Conservation (phyloP, 2,888 invertebrate species). For the Yponomeuta cagnagella region DNA sequence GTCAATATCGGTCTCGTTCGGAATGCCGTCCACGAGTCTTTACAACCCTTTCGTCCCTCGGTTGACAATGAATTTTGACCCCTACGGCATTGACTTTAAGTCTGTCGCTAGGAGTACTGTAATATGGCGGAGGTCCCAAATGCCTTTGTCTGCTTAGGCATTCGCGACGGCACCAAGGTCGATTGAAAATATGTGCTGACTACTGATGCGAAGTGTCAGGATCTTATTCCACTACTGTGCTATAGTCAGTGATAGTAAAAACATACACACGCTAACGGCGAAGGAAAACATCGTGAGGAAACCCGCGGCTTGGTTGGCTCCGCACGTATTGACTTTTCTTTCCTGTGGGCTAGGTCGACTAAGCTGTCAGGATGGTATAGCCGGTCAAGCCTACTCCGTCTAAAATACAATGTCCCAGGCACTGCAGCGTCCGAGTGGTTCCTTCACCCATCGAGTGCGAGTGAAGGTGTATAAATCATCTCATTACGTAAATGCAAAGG, state of each 20-base stretch:
- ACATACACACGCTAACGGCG: not conserved
- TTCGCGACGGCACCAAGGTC: slow-evolving; percentile 57
- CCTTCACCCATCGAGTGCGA: not conserved
- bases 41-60: not conserved
- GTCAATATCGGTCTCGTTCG: slow-evolving; percentile 49
- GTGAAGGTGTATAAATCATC: not conserved
- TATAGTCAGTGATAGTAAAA: no score
- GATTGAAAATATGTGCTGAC: slow-evolving; percentile 35
- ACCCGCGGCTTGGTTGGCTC: not conserved
- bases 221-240: no score
- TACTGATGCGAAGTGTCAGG: slow-evolving; percentile 38
- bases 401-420: not conserved
- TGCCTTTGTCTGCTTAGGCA: slow-evolving; percentile 47
- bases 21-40: slow-evolving; percentile 20
- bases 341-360: not conserved
- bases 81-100: not conserved
- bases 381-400: not conserved
- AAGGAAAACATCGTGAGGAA: no score
- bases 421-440: not conserved
- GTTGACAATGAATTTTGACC: not conserved
- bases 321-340: not conserved
- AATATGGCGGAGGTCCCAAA: slow-evolving; percentile 35
- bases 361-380: not conserved
- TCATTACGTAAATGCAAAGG: no score
- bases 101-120: slow-evolving; percentile 17